Conservation (phyloP, 2,797 vertebrate genomes). For the Carapus acus region DNA sequence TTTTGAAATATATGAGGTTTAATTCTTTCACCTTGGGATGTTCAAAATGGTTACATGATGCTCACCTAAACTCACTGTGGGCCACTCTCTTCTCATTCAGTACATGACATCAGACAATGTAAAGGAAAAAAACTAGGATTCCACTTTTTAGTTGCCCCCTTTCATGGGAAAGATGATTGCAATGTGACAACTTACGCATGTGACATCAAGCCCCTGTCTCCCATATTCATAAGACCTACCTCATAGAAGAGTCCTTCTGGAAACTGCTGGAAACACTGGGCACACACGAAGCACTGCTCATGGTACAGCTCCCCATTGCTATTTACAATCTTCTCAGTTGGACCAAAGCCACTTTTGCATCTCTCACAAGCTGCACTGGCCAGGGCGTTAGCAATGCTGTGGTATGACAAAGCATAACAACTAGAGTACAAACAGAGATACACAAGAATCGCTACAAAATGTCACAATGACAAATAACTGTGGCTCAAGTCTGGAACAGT, state of each 20-base stretch:
- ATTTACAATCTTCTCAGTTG: constrained; percentile 93
- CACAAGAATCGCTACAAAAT: not conserved
- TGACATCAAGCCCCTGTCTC: too few species aligned
- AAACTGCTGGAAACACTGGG: constrained; percentile 98
- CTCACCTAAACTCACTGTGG: too few species aligned
- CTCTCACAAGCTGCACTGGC: constrained; percentile 92
- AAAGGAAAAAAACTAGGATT: too few species aligned
- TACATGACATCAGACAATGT: too few species aligned
- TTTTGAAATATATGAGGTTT: too few species aligned
- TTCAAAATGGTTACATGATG: too few species aligned
- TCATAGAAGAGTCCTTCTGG: constrained; percentile 97
- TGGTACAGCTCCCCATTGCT: constrained; percentile 97
- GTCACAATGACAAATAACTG: constrained; percentile 19
- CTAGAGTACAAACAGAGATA: not conserved
- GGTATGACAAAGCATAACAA: constrained; percentile 33
- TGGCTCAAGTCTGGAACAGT: constrained; percentile 7
- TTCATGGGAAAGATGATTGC: too few species aligned
- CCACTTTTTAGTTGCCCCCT: too few species aligned
- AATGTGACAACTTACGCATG: too few species aligned
- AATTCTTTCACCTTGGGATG: too few species aligned
- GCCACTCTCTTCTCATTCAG: too few species aligned
- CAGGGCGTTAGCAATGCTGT: constrained; percentile 95
- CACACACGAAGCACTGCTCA: constrained; percentile 94
- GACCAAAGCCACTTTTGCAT: constrained; percentile 86
- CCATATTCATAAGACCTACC: constrained; percentile 76